A percentile compares a stretch with the other conserved stretches of the same genome.
Conservation (phyloP, 2,888 invertebrate genomes). For the Melolontha melolontha region DNA sequence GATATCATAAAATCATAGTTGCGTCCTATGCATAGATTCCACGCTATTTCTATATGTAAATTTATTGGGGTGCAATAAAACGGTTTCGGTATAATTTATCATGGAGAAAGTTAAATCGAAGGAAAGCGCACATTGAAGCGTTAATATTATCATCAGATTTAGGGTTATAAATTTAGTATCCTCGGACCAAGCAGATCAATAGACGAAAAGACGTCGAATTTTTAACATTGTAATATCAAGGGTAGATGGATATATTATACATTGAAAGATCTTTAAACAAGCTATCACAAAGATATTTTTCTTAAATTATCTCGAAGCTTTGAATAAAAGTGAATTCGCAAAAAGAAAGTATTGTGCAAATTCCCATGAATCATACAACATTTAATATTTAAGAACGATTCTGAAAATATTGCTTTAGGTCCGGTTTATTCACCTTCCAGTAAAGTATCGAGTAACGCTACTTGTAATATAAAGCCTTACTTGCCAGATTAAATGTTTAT, state of each 20-base stretch:
- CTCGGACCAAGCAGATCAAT: slow-evolving; percentile 34
- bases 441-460: too few relatives aligned
- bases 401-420: too few relatives aligned
- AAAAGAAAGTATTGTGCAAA: too few relatives aligned
- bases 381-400: too few relatives aligned
- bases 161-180: slow-evolving; percentile 16
- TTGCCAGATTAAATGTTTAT: too few relatives aligned
- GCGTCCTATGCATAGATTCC: background rate
- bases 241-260: slow-evolving; percentile 26
- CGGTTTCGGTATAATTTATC: background rate
- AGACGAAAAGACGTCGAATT: slow-evolving; percentile 33
- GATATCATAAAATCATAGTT: background rate
- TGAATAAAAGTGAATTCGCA: too few relatives aligned
- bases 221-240: slow-evolving; percentile 27
- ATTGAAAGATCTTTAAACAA: background rate
- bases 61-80: slow-evolving; percentile 11
- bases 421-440: too few relatives aligned
- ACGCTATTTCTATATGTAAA: background rate
- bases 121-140: background rate
- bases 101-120: background rate
- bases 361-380: too few relatives aligned
- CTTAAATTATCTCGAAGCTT: too few relatives aligned
- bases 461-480: too few relatives aligned
- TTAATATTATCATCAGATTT: slow-evolving; percentile 29
- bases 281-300: background rate